Evolutionary conservation across 2,113 vertebrate genomes (phyloP).

Genomic region (Melanerpes aurifrons): DNA sequence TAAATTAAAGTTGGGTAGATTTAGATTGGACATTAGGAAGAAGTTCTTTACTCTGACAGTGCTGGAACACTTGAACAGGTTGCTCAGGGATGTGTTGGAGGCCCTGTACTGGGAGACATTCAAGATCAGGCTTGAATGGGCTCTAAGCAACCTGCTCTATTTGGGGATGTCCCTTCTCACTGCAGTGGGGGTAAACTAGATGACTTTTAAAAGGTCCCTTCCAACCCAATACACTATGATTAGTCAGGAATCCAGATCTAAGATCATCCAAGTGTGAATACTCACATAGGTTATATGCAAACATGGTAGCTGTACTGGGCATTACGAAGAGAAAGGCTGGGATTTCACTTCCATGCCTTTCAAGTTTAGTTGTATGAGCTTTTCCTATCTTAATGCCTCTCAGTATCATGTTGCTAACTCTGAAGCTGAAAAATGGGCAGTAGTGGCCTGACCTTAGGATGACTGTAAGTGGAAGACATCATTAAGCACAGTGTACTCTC

Average conservation of each 20-base stretch:
- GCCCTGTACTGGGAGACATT: too few relatives aligned
- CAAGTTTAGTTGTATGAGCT: not conserved
- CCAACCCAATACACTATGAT: not conserved
- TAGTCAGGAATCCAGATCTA: not conserved
- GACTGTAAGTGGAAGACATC: not conserved
- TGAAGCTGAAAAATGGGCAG: not conserved
- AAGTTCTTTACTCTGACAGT: too few relatives aligned
- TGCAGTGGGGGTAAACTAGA: too few relatives aligned
- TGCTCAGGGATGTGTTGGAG: too few relatives aligned
- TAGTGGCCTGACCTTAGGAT: not conserved
- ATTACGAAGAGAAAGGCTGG: not conserved
- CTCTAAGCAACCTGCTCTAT: too few relatives aligned
- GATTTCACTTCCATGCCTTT: not conserved
- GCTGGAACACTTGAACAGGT: too few relatives aligned
- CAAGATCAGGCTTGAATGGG: too few relatives aligned
- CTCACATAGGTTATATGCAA: not conserved
- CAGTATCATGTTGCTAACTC: not conserved
- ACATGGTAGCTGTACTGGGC: not conserved
- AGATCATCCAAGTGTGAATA: not conserved
- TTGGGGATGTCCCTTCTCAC: too few relatives aligned
- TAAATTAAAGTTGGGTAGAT: too few relatives aligned
- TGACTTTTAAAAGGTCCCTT: too few relatives aligned
- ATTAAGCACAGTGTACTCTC: not conserved
- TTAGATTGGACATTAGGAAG: too few relatives aligned
- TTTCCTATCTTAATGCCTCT: not conserved